A percentile compares a stretch with the other conserved stretches of the same genome.
Evolutionary conservation across 2,888 invertebrate genomes (phyloP).

Genomic region (Mesochorus sp.): DNA sequence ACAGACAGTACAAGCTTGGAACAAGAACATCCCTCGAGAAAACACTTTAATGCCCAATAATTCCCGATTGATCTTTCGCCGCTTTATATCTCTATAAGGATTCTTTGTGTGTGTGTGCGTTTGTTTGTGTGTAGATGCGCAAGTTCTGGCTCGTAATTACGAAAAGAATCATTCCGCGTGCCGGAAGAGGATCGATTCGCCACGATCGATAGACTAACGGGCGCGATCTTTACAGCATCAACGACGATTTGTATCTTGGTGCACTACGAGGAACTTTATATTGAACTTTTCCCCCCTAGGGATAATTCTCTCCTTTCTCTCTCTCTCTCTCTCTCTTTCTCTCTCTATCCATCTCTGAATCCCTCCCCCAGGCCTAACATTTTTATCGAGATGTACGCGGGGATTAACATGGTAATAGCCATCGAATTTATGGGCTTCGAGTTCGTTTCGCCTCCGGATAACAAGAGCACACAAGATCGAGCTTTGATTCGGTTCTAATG

Average conservation of each 20-base stretch:
- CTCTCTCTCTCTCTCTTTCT: too few species aligned
- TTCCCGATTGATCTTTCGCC: constrained; percentile 47
- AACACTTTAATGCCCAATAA: constrained; percentile 53
- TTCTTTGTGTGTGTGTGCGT: neutral
- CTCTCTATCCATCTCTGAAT: too few species aligned
- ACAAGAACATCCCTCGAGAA: neutral
- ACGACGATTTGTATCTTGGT: too few species aligned
- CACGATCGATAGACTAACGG: constrained; percentile 34
- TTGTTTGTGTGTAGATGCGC: neutral
- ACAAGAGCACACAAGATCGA: too few species aligned
- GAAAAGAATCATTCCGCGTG: constrained; percentile 25
- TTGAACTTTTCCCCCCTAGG: neutral
- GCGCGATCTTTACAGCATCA: too few species aligned
- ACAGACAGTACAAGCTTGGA: neutral
- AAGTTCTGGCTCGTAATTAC: neutral
- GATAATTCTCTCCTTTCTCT: too few species aligned
- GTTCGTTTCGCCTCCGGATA: constrained; percentile 48
- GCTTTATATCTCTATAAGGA: neutral
- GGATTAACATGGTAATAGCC: constrained; percentile 53
- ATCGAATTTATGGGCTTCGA: constrained; percentile 44
- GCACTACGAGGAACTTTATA: too few species aligned
- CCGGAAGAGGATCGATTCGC: constrained; percentile 21
- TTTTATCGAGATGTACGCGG: constrained; percentile 20
- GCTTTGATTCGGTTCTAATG: too few species aligned
- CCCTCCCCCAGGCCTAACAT: too few species aligned